Base-by-base conservation (phyloP, 2,888 invertebrate genomes). In the Bursaphelenchus okinawaensis region DNA sequence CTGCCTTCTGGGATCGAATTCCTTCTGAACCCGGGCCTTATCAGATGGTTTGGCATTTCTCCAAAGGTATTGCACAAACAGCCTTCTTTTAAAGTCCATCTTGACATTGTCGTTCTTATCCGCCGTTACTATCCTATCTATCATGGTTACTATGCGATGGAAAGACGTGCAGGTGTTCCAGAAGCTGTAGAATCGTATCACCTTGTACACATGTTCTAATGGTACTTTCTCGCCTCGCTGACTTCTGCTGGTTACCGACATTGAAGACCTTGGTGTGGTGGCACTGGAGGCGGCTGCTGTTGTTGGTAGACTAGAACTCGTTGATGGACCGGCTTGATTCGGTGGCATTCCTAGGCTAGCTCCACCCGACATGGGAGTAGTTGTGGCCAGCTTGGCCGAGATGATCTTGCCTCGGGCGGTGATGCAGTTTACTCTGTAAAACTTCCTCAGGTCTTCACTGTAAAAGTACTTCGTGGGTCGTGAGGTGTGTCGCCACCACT, bases 101-200 rank as follows among this genome's bases (percentile, higher is more conserved):
- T 23, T 54, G 60, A 23, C 40, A 26, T 58, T 63, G 29, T 52
- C 58, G 51, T 27, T 61, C 28, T 24, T 31, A 8, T 72, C 72
- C 20, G 51, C 65, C 7, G 51, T 23, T 1, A 67, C 64, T 6
- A 77, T 75, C 56, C 77, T 77, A 59, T 80, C 81, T 60, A 82
- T 81, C 79, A 83, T 77, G 7, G 82, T 82, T 24, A 82, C 80
- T 40, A 82, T 83, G 7, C 82, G 76, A 69, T 82, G 82, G 71
- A 82, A 82, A 12, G 77, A 75, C 1, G 82, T 82, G 71, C 82
- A 82, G 24, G 81, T 80, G 59, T 76, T 76, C 82, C 82, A 82
- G 71, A 82, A 83, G 52, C 77, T 77, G 68, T 82, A 82, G 74
- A 79, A 81, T 4, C 82, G 72, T 31, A 81, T 77, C 40, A 82